Base-by-base conservation (phyloP, 2,797 vertebrate species). In the Ptychadena robeensis region DNA sequence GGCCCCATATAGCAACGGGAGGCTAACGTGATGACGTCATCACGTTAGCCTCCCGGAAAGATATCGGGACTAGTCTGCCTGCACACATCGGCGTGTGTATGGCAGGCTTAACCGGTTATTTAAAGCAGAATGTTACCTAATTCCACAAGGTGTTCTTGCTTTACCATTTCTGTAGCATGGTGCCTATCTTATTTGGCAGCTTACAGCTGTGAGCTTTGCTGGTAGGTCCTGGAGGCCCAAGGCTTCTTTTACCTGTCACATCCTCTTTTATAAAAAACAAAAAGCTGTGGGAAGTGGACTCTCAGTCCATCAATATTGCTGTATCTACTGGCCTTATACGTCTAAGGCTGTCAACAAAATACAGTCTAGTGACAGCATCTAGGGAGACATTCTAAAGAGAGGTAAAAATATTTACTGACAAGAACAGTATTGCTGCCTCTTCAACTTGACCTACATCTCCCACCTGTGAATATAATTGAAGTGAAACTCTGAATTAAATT, bases 261-360 rank as follows among this genome's bases (percentile, higher is more conserved):
- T 22, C 6, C 18, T 53, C 44, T 53, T 53, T 53, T 2, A n/a
- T 53, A 53, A 22, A 9, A 18, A n/a, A n/a, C n/a, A n/a, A n/a
- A n/a, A 53, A 53, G 18, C 44, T 53, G 44, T 53, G 44, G 15
- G 6, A 53, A 18, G 44, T 53, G 18, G 44, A 2, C 59, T 61
- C n/a, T 61, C 59, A 85, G 11, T 86, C 90, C 63, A 85, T 84
- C 87, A 69, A 1, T n/a, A 0, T 40, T 25, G 11, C 81, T 27
- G 59, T 27, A 61, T 61, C 59, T 25, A 25, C n/a, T 61, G 59
- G 11, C 25, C 59, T 61, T 27, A 61, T 61, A 9, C 10, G 59
- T 25, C 25, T 61, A 10, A 25, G 8, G 25, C 59, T 61, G 59
- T 61, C 59, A 61, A 28, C 9, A 10, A 7, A 61, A 61, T 28